Evolutionary conservation across 2,113 vertebrate genomes (phyloP), one percentile per base, ranked within the genome.

Genomic region (Oryzias celebensis): DNA sequence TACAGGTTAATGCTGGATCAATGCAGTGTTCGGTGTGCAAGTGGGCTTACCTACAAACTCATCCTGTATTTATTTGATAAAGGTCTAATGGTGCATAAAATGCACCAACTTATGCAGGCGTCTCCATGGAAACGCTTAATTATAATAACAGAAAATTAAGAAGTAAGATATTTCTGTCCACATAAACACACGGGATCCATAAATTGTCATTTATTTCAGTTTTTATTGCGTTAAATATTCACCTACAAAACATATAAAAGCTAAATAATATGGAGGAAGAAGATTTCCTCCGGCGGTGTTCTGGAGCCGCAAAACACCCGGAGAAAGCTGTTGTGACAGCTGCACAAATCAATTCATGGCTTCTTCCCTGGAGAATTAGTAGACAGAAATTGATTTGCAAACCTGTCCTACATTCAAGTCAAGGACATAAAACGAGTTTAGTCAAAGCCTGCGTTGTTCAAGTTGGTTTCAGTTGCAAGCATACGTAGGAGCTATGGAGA

Each of bases 41-140:
- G 82, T 62, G 47, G 77, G 64, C 43, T 72, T 24, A 56, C 42
- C 48, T 56, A 24, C 51, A 26, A 8, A 26, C 58, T 62, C 51
- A 56, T 75, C 68, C 63, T 28, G 58, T 20, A 41, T 70, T 65
- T 71, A 53, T 50, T 65, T 22, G 26, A 65, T 13, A 80, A 81
- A 83, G 81, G 81, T 85, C 83, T 79, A 59, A 68, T 0, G n/a
- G 41, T 50, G 56, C 47, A 52, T 20, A 20, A 20, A 20, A 62
- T 46, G 41, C 57, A 56, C 16, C 43, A 20, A 22, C 1, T 8
- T 23, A 44, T 66, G 62, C 20, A 44, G 17, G 28, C 4, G 49
- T 55, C 53, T 43, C 47, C 28, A 36, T 14, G 17, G 28, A 69
- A 52, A 53, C 8, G 8, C 18, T 8, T 24, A 14, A 66, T 24